Conservation (phyloP, 2,888 invertebrate species). For the Hartigia nigra region DNA sequence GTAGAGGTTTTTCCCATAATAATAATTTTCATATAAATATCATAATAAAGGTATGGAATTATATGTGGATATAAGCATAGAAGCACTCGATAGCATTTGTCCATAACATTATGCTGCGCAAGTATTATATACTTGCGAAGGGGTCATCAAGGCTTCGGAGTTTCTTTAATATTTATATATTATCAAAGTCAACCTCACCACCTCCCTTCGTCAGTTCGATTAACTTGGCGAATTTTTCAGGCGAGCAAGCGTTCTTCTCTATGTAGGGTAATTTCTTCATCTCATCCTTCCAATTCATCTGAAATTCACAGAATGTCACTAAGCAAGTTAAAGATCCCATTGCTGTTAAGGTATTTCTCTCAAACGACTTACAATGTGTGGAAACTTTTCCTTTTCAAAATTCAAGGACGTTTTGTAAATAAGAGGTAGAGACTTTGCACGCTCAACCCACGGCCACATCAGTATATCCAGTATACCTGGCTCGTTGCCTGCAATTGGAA, state of each 20-base stretch:
- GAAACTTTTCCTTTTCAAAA: constrained; percentile 48
- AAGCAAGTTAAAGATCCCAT: not conserved
- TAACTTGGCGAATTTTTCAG: constrained; percentile 43
- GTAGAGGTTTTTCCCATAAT: not conserved
- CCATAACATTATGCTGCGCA: not conserved
- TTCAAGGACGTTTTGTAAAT: constrained; percentile 43
- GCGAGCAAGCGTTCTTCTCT: constrained; percentile 39
- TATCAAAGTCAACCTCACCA: constrained; percentile 41
- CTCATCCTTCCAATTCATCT: constrained; percentile 59
- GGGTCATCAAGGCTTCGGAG: not conserved
- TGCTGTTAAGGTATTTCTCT: not conserved
- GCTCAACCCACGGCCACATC: constrained; percentile 66
- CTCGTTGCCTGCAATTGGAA: constrained; percentile 38
- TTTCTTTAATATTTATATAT: constrained; percentile 28
- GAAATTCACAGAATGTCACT: constrained; percentile 23
- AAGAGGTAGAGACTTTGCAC: constrained; percentile 49
- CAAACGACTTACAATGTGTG: constrained; percentile 43
- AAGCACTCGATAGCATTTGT: not conserved
- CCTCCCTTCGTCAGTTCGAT: constrained; percentile 36
- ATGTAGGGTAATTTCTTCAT: constrained; percentile 56
- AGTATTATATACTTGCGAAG: not conserved
- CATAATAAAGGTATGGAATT: not conserved
- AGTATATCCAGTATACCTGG: constrained; percentile 64
- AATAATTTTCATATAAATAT: not conserved
- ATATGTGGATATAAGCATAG: not conserved